Percentiles rank a stretch among this genome's conserved stretches.
Evolutionary conservation across 2,113 vertebrate species (phyloP).

Genomic region (Microtus oregoni): DNA sequence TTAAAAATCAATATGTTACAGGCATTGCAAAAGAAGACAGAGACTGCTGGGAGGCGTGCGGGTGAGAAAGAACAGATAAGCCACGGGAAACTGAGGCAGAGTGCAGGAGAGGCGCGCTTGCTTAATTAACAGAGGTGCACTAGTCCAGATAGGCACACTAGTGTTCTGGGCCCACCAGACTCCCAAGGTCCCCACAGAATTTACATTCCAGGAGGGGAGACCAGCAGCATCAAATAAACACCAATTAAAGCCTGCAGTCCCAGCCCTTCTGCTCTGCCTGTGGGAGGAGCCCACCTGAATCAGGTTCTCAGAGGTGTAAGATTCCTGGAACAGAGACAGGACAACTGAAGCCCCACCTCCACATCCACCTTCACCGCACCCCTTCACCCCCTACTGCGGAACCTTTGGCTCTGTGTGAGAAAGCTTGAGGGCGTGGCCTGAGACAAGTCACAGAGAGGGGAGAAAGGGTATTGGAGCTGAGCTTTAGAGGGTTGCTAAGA

Average conservation of each 20-base stretch:
- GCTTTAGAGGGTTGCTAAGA: conserved; percentile 13
- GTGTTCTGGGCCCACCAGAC: background rate
- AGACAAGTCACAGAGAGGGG: background rate
- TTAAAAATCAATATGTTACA: background rate
- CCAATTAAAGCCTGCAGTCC: background rate
- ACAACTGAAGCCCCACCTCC: background rate
- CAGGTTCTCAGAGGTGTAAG: background rate
- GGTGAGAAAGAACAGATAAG: background rate
- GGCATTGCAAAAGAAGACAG: background rate
- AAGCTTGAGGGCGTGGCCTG: background rate
- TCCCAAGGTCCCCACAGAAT: background rate
- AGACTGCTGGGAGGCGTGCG: background rate
- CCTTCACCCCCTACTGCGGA: background rate
- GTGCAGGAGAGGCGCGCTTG: background rate
- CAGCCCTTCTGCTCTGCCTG: background rate
- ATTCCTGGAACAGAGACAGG: background rate
- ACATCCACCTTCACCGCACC: too few species aligned
- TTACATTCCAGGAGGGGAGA: conserved; percentile 11
- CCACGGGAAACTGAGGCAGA: background rate
- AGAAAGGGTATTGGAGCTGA: conserved; percentile 11
- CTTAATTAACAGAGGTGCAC: too few species aligned
- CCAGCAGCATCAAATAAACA: background rate
- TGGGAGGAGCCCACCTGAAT: background rate
- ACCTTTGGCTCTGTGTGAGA: background rate
- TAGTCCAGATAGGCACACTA: background rate